Conservation (phyloP, 2,797 vertebrate genomes). For the Spinus pinus region DNA sequence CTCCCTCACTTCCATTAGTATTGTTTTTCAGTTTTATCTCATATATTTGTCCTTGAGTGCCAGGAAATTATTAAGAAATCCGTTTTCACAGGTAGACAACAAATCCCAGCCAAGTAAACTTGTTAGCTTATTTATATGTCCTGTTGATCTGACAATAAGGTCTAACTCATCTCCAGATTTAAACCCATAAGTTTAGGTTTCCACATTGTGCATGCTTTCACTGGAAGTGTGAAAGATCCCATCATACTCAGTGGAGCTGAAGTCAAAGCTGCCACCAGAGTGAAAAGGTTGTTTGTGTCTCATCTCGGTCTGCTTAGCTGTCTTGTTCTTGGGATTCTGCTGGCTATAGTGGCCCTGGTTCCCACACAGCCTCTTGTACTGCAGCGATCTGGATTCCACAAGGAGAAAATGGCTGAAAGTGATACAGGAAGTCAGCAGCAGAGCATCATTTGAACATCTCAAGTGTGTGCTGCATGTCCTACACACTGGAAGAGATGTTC, state of each 20-base stretch:
- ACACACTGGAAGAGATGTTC: background rate
- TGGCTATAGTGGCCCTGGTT: background rate
- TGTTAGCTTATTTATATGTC: background rate
- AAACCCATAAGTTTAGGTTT: background rate
- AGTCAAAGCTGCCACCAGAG: background rate
- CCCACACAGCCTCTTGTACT: background rate
- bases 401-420: background rate
- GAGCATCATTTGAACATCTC: background rate
- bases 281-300: background rate
- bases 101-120: background rate
- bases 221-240: background rate
- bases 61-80: background rate
- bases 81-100: background rate
- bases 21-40: background rate
- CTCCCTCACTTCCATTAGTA: background rate
- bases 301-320: rapidly evolving
- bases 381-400: background rate
- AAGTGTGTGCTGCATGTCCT: background rate
- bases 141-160: background rate
- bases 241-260: background rate
- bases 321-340: background rate
- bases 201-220: background rate
- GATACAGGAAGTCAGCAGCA: background rate
- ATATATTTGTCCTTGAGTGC: background rate
- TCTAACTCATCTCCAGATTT: background rate